phyloP scores from a whole-genome alignment of 2,797 vertebrate species.

The Leptodactylus fallax region DNA sequence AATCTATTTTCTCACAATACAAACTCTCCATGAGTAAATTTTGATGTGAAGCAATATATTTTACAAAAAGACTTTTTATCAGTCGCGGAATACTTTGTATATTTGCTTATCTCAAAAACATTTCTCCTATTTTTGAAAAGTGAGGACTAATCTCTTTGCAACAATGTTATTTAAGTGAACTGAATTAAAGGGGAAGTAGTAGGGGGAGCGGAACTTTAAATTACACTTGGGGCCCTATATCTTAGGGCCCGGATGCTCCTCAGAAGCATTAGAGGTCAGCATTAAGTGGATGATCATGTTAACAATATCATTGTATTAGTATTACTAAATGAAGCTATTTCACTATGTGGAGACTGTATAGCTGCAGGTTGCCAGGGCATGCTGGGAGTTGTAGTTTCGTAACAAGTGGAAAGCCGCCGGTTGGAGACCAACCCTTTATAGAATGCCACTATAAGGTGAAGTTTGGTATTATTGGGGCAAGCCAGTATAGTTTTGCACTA shows the following conservation, averaged over 20 bases:
- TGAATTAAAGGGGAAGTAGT: not conserved
- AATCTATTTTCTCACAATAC: conserved; percentile 42
- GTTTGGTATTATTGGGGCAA: not conserved
- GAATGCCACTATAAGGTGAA: not conserved
- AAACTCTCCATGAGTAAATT: conserved; percentile 4
- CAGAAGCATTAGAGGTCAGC: not conserved
- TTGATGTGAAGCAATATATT: conserved; percentile 50
- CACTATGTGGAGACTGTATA: not conserved
- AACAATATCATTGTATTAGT: not conserved
- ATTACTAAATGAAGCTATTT: not conserved
- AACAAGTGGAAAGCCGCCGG: not conserved
- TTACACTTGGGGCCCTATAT: not conserved
- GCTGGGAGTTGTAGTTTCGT: not conserved
- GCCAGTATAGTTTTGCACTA: no score
- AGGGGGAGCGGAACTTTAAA: not conserved
- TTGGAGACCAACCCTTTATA: not conserved
- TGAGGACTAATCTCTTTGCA: not conserved
- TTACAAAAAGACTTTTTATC: conserved; percentile 34
- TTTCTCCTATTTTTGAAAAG: conserved; percentile 32
- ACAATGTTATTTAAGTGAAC: not conserved
- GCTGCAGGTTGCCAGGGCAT: not conserved
- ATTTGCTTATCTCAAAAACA: not conserved
- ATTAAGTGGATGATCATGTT: not conserved
- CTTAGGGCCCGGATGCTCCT: not conserved
- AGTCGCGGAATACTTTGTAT: conserved; percentile 5